These are phyloP conservation scores for Onthophagus sagittarius DNA, from an alignment of 2,888 invertebrate species.

Conservation along the genomic window DNA sequence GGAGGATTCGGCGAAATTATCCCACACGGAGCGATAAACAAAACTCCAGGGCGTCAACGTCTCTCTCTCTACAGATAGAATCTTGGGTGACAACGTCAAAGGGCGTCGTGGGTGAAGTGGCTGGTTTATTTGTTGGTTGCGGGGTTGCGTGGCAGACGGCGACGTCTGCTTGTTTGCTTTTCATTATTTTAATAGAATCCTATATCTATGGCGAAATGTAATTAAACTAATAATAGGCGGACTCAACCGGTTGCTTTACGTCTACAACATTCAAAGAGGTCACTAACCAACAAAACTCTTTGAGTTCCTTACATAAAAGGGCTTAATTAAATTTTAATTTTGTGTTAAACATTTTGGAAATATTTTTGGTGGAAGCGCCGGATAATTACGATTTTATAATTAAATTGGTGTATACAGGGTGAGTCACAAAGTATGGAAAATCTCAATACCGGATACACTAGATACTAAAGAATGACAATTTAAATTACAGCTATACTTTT, in stretches of 20 bases:
- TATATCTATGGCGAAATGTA: neutral
- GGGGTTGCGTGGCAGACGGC: neutral
- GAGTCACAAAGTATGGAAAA: too few species aligned
- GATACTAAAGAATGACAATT: too few species aligned
- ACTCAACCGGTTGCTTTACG: neutral
- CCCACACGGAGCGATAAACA: neutral
- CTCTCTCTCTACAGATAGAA: neutral
- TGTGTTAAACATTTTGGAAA: too few species aligned
- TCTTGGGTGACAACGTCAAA: neutral
- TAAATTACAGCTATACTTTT: too few species aligned
- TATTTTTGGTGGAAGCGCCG: too few species aligned
- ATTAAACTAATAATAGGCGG: neutral
- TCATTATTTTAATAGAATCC: neutral
- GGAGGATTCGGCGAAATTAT: neutral
- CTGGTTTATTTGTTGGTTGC: neutral
- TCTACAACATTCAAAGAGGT: neutral
- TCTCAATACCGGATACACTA: too few species aligned
- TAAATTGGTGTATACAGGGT: slow-evolving; percentile 23
- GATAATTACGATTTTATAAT: slow-evolving; percentile 7
- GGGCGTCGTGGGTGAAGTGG: neutral
- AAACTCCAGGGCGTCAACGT: neutral
- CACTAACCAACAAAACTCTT: neutral
- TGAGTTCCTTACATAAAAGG: too few species aligned
- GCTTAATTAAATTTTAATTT: too few species aligned
- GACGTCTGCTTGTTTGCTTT: neutral